Percentiles rank a stretch among this genome's conserved stretches.
Evolutionary conservation across 2,797 vertebrate species (phyloP).

Genomic region (Euthynnus affinis): DNA sequence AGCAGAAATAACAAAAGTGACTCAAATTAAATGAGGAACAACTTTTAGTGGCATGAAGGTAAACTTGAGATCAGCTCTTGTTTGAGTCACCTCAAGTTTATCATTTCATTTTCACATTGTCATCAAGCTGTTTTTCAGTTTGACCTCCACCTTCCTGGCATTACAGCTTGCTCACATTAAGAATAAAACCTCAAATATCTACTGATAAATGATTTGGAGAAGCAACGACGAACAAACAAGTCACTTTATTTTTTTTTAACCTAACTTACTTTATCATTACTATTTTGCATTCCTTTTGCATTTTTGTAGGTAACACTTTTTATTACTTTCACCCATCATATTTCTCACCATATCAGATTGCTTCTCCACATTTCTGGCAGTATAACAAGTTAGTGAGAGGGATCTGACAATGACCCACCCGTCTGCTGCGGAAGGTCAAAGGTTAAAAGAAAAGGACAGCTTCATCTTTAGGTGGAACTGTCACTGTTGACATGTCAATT

Average conservation of each 20-base stretch:
- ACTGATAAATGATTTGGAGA: neutral
- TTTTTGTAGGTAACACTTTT: neutral
- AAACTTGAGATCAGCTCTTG: neutral
- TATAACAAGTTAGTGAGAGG: neutral
- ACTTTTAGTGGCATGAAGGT: neutral
- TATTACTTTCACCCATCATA: constrained; percentile 16
- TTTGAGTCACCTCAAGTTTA: neutral
- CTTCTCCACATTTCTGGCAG: constrained; percentile 26
- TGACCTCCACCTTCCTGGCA: neutral
- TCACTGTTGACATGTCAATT: constrained; percentile 41
- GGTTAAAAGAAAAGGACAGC: constrained; percentile 33
- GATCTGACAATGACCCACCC: neutral
- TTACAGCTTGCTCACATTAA: neutral
- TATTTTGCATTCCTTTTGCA: neutral
- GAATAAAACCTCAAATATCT: neutral
- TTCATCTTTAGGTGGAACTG: constrained; percentile 25
- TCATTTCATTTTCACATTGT: neutral
- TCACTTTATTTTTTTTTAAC: too few species aligned
- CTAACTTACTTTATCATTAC: neutral
- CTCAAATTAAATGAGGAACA: neutral
- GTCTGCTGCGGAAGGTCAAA: constrained; percentile 39
- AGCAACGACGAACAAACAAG: neutral
- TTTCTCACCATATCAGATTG: constrained; percentile 19
- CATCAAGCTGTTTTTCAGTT: neutral
- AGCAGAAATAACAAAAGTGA: neutral